Base-by-base conservation (phyloP, 53 echinoderm and acorn worm species). In the Holothuria leucospilota region DNA sequence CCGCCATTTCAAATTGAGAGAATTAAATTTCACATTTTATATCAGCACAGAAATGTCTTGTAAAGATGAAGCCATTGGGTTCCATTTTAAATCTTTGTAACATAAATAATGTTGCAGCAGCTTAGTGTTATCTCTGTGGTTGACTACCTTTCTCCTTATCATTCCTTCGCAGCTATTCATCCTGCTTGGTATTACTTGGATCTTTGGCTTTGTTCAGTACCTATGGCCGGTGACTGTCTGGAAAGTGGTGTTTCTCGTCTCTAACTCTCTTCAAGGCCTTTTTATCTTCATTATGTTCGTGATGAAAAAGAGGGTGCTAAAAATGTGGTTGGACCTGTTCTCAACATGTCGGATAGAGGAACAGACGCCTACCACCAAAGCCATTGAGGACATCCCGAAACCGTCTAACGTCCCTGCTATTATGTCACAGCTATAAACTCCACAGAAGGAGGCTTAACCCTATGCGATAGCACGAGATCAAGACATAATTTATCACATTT, bases 201-300 rank as follows among this genome's bases (percentile, higher is more conserved):
- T 71, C 7, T 85, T 90, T 60, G 90, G 90, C 12, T 82, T 90
- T 46, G 63, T 85, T 24, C 85, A 90, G 59, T 70, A 68, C 27
- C 85, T 90, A 66, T 82, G 83, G 59, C 61, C 78, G 11, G 72
- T 78, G 42, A n/a, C 29, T 49, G 59, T 90, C 24, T 85, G 85
- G 62, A 80, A 85, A 85, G 77, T 85, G 66, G 78, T 78, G 2
- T 90, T 90, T 70, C 78, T 90, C 69, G 68, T 67, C 12, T 58
- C 82, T 5, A 79, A 78, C 60, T 90, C 90, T 1, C 60, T 90
- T 21, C 90, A 90, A 29, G 90, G 90, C 0, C 68, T 85, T 56
- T 85, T 90, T 51, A 85, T 90, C 51, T 90, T 90, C 39, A 52
- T 90, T 59, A 78, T 90, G 85, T 90, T 90, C 70, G 90, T 85